A percentile compares a stretch with the other conserved stretches of the same genome.
These are phyloP conservation scores for Scylla paramamosain DNA, from an alignment of 1,140 invertebrate genomes.

Conservation along the genomic window DNA sequence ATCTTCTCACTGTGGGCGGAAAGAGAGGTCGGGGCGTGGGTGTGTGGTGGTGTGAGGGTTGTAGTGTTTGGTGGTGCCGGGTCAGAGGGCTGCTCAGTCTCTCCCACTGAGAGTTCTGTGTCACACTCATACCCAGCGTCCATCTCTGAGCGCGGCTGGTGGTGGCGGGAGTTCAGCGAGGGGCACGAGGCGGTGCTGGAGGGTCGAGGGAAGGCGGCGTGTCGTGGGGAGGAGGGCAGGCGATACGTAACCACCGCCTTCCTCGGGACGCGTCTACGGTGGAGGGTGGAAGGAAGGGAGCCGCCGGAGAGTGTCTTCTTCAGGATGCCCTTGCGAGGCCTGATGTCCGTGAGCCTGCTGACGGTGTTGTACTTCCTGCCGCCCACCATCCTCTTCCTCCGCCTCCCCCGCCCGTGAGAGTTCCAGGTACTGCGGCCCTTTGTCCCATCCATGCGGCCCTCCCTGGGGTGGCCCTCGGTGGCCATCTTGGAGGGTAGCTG, in stretches of 20 bases:
- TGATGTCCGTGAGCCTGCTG: background rate
- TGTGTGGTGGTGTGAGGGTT: background rate
- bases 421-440: background rate
- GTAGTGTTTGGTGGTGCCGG: background rate
- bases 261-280: background rate
- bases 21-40: background rate
- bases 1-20: no score
- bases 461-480: background rate
- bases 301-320: background rate
- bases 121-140: slow-evolving; percentile 61
- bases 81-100: background rate
- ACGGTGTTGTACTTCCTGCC: background rate
- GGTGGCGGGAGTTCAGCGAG: no score
- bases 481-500: slow-evolving; percentile 9
- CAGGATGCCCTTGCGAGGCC: slow-evolving; percentile 62
- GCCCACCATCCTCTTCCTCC: background rate
- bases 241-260: slow-evolving; percentile 56
- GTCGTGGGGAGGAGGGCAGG: slow-evolving; percentile 26
- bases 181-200: background rate
- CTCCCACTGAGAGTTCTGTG: slow-evolving; percentile 54
- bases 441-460: background rate
- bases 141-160: background rate
- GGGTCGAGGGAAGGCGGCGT: background rate
- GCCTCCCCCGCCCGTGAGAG: background rate
- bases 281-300: background rate